These are phyloP conservation scores for Pyrochroa serraticornis DNA, from an alignment of 2,888 invertebrate species.

Conservation along the genomic window DNA sequence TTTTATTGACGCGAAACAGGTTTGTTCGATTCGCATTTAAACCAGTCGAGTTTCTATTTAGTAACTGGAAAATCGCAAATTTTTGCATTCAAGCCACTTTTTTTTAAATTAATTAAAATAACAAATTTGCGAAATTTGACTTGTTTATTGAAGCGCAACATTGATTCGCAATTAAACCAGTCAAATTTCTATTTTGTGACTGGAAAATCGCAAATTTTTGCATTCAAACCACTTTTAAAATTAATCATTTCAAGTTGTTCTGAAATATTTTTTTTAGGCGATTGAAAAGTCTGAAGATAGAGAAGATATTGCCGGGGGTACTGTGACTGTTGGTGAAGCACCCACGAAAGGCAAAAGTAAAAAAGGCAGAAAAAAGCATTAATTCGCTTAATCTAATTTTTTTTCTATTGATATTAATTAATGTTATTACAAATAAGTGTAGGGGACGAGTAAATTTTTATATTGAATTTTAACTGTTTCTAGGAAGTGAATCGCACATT, in stretches of 20 bases:
- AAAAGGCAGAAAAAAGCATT: constrained; percentile 38
- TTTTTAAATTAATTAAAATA: constrained; percentile 76
- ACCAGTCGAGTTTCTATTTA: background rate
- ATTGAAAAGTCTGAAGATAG: constrained; percentile 63
- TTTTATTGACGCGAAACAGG: constrained; percentile 84
- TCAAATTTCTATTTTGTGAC: background rate
- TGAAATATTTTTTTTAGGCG: constrained; percentile 32
- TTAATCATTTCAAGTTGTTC: too few species aligned
- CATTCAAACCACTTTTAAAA: background rate
- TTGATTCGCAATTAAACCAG: background rate
- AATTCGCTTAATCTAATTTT: constrained; percentile 20
- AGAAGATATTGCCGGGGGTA: constrained; percentile 67
- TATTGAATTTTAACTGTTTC: too few species aligned
- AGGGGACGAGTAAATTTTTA: too few species aligned
- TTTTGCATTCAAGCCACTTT: background rate
- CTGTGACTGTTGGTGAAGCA: constrained; percentile 63
- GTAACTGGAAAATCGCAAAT: background rate
- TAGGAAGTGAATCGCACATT: too few species aligned
- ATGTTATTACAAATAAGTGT: too few species aligned
- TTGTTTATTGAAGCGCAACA: constrained; percentile 91
- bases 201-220: constrained; percentile 1
- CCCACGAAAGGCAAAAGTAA: constrained; percentile 41
- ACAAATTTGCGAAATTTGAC: constrained; percentile 94
- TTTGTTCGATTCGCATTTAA: constrained; percentile 27
- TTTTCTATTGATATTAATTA: constrained; percentile 10